These are phyloP conservation scores for Pherbina coryleti DNA, from an alignment of 2,888 invertebrate species.

Conservation along the genomic window DNA sequence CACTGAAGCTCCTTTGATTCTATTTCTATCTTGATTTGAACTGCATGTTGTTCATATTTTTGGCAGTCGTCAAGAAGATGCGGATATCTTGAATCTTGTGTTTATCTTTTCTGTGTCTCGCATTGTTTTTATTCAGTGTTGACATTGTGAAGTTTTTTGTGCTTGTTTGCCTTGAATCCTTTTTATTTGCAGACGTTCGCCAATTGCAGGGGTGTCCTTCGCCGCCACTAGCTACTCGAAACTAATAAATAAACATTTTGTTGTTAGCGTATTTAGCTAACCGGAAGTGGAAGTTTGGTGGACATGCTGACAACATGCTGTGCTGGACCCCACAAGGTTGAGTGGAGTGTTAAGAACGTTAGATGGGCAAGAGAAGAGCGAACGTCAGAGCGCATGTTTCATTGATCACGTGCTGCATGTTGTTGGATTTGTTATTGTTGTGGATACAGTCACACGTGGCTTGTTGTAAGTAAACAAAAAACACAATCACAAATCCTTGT, in stretches of 20 bases:
- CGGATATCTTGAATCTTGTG: slow-evolving; percentile 39
- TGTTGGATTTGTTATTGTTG: slow-evolving; percentile 40
- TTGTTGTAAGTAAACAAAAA: slow-evolving; percentile 6
- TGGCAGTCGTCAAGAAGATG: slow-evolving; percentile 37
- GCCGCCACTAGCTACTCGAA: slow-evolving; percentile 54
- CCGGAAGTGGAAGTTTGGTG: slow-evolving; percentile 50
- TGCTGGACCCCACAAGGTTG: neutral
- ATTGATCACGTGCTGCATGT: slow-evolving; percentile 39
- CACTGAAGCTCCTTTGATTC: neutral
- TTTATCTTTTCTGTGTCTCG: slow-evolving; percentile 42
- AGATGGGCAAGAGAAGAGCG: neutral
- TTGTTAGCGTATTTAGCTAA: slow-evolving; percentile 49
- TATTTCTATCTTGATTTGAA: slow-evolving; percentile 36
- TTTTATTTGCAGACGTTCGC: slow-evolving; percentile 14
- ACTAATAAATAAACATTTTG: slow-evolving; percentile 61
- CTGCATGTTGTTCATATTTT: slow-evolving; percentile 15
- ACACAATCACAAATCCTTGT: neutral
- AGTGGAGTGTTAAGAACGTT: neutral
- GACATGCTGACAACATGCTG: neutral
- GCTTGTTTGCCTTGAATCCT: slow-evolving; percentile 37
- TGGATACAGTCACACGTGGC: slow-evolving; percentile 45
- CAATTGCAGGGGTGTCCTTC: slow-evolving; percentile 48
- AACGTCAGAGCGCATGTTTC: slow-evolving; percentile 28
- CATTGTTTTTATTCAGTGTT: slow-evolving; percentile 31
- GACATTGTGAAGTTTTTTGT: slow-evolving; percentile 18